These are phyloP conservation scores for Limnodromus scolopaceus DNA, from an alignment of 2,797 vertebrate genomes.

Conservation along the genomic window DNA sequence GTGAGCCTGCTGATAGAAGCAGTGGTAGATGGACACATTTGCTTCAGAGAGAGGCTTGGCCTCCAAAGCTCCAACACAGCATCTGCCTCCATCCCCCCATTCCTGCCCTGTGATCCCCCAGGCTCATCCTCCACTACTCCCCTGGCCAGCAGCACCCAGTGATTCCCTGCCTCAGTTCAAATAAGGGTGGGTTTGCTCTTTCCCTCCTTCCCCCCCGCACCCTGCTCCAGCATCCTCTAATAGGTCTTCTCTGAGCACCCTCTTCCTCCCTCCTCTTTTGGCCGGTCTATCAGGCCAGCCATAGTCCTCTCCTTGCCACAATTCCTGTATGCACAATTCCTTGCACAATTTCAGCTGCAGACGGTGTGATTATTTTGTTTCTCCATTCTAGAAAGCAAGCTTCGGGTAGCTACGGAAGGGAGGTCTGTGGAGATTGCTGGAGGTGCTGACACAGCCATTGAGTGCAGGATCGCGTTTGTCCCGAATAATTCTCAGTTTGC, in stretches of 20 bases:
- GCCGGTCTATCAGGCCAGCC: neutral
- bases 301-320: neutral
- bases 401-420: constrained; percentile 50
- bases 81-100: neutral
- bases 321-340: neutral
- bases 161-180: neutral
- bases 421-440: constrained; percentile 27
- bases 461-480: constrained; percentile 73
- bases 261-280: neutral
- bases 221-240: neutral
- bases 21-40: neutral
- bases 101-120: accelerated
- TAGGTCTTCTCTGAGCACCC: neutral
- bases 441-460: constrained; percentile 70
- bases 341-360: neutral
- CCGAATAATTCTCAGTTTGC: constrained; percentile 70
- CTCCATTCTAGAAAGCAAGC: constrained; percentile 67
- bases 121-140: neutral
- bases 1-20: neutral
- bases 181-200: neutral
- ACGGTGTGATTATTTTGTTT: neutral
- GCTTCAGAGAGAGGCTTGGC: neutral
- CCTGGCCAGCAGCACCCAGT: neutral
- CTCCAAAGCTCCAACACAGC: neutral
- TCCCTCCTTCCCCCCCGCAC: neutral